Evolutionary conservation across 1,140 invertebrate species (phyloP), one percentile per base, ranked within the genome.

Genomic region (Augochlora pura): DNA sequence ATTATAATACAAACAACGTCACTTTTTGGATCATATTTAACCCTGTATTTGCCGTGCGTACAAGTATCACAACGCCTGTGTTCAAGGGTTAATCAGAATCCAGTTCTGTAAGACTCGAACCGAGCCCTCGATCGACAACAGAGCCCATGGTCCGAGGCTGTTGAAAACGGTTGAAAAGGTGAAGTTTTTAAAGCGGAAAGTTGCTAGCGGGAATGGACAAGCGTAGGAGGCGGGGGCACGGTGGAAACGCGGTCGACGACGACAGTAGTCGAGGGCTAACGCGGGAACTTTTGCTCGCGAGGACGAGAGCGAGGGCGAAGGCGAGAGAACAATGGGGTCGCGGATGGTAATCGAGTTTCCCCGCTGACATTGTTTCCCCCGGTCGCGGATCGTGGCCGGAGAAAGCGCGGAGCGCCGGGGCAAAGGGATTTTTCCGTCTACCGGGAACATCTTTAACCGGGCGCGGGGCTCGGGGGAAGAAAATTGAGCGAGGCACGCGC

Each of bases 291-390:
- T 23, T 46, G 25, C 25, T 23, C 38, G 39, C 39, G 21, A 42
- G 54, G 6, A 21, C 23, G 39, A 39, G 49, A 18, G 1, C 18
- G 49, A 52, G 49, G 18, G 42, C 42, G 42, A 46, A 12, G 42
- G 42, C 42, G 42, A 9, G 12, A 9, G 49, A 62, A 77, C 74
- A 32, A 60, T 46, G n/a, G 39, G 25, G 39, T 8, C 52, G 25
- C 27, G 54, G 27, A 77, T 9, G 32, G 39, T 77, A 69, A 69
- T 77, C 74, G 74, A 23, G 39, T 60, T 57, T 69, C 38, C n/a
- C 66, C 1, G 39, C 46, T 62, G 65, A 77, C 65, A 49, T 42
- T 69, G 27, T 38, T 38, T 60, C 54, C 21, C 8, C 54, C 9
- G 42, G 12, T 9, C 42, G 42, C 8, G 1, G 42, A 12, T 46